A percentile compares a stretch with the other conserved stretches of the same genome.
These are phyloP conservation scores for Brachypalpus laphriformis DNA, from an alignment of 2,888 invertebrate species.

Conservation along the genomic window DNA sequence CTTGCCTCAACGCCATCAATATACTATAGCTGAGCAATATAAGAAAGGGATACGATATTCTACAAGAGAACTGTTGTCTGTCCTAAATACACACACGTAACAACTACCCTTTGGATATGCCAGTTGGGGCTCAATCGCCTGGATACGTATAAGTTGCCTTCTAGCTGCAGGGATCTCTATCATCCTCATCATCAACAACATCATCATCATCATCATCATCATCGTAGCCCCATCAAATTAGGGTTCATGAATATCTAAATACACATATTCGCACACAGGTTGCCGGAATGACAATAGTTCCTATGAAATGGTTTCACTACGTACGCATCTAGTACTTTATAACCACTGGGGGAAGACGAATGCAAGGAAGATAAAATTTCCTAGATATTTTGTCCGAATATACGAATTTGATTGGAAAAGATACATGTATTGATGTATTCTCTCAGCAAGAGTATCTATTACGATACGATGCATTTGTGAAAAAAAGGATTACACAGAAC, in stretches of 20 bases:
- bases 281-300: constrained; percentile 39
- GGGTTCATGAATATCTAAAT: constrained; percentile 54
- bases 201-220: constrained; percentile 23
- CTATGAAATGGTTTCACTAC: constrained; percentile 39
- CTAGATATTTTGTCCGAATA: constrained; percentile 2
- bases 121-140: constrained; percentile 32
- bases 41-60: constrained; percentile 6
- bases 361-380: not conserved
- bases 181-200: constrained; percentile 5
- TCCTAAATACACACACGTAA: constrained; percentile 41
- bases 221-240: constrained; percentile 57
- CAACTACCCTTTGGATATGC: constrained; percentile 3
- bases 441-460: not conserved
- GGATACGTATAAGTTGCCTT: constrained; percentile 25
- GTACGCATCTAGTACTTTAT: not conserved
- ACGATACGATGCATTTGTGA: not conserved
- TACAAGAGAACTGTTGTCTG: not conserved
- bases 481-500: not conserved
- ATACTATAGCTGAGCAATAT: not conserved
- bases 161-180: not conserved
- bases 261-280: constrained; percentile 26
- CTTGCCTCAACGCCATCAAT: constrained; percentile 34
- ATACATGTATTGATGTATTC: not conserved
- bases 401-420: constrained; percentile 12
- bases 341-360: too few relatives aligned